Evolutionary conservation across 2,888 invertebrate species (phyloP).

Genomic region (Idaea dimidiata): DNA sequence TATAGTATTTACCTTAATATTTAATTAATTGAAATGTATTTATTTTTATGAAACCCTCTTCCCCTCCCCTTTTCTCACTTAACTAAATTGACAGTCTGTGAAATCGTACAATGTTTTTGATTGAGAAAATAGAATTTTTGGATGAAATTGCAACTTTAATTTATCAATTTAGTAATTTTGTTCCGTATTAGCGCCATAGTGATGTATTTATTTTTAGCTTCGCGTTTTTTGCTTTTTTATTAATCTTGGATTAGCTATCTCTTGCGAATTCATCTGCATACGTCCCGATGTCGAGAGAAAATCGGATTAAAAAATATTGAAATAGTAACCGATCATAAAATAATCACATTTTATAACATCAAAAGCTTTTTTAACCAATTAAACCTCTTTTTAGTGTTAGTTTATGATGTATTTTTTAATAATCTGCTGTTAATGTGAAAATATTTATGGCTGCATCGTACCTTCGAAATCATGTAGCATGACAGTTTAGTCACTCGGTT

Average conservation of each 20-base stretch:
- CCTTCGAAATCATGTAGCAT: too few species aligned
- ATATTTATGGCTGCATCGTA: background rate
- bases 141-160: background rate
- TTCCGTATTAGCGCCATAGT: background rate
- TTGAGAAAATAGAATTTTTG: background rate
- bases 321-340: too few species aligned
- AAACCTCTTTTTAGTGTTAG: background rate
- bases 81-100: background rate
- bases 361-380: background rate
- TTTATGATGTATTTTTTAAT: background rate
- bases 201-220: background rate
- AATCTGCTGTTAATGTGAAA: background rate
- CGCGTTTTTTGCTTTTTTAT: constrained; percentile 4
- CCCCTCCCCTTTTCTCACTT: background rate
- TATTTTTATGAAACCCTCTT: constrained; percentile 37
- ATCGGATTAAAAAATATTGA: background rate
- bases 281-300: background rate
- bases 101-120: background rate
- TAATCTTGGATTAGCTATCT: background rate
- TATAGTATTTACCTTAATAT: constrained; percentile 50
- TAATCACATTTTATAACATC: too few species aligned
- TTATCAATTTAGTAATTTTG: background rate
- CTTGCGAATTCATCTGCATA: background rate
- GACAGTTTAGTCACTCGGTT: too few species aligned
- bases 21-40: constrained; percentile 56